Evolutionary conservation across 2,113 vertebrate genomes (phyloP).

Genomic region (Helogale parvula): DNA sequence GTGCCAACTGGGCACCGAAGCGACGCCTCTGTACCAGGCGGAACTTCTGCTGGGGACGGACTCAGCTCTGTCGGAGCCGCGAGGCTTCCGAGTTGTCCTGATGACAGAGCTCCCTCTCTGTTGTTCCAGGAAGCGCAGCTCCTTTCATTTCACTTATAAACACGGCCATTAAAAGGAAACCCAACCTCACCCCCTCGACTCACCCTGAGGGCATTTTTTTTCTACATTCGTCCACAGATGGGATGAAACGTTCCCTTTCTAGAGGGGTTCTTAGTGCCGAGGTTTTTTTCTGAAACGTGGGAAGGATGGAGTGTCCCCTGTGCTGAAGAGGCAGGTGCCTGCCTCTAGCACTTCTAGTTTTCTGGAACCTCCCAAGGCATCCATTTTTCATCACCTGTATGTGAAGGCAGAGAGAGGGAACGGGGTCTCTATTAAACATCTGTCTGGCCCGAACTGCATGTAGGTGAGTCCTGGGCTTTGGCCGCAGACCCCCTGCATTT

Average conservation of each 20-base stretch:
- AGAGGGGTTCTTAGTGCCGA: not conserved
- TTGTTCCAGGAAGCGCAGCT: not conserved
- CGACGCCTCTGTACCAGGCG: not conserved
- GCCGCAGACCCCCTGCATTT: not conserved
- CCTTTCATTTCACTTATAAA: slow-evolving; percentile 29
- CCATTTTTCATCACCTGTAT: not conserved
- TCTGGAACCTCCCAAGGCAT: not conserved
- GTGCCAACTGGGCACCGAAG: not conserved
- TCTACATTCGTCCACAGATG: not conserved
- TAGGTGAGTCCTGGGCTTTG: not conserved
- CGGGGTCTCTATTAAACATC: not conserved
- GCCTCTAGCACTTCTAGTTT: not conserved
- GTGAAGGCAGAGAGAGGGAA: not conserved
- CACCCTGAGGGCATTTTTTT: not conserved
- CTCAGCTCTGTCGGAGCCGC: not conserved
- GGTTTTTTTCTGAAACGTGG: not conserved
- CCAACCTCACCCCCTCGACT: not conserved
- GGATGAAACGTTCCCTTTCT: not conserved
- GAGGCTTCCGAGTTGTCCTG: not conserved
- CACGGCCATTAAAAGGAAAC: not conserved
- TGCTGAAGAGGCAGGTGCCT: not conserved
- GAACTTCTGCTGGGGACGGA: not conserved
- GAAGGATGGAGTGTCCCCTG: not conserved
- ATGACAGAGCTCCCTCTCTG: not conserved
- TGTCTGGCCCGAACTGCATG: not conserved